Conservation (phyloP, 2,888 invertebrate species). For the Saturnia japonica region DNA sequence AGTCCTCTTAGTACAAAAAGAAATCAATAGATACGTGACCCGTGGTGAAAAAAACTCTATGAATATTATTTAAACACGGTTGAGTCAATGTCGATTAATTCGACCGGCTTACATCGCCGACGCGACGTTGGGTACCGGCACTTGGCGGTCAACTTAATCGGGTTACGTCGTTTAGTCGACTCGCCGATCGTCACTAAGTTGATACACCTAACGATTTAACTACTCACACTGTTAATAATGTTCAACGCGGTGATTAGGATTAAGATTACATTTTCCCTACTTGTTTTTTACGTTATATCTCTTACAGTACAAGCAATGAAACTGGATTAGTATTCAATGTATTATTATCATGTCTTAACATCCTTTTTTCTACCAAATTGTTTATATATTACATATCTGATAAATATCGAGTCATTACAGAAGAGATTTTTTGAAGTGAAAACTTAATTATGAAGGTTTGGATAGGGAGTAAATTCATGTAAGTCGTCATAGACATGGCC, state of each 20-base stretch:
- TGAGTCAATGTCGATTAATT: constrained; percentile 39
- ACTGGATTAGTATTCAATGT: too few relatives aligned
- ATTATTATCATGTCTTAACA: too few relatives aligned
- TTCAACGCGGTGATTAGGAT: neutral
- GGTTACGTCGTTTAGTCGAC: constrained; percentile 72
- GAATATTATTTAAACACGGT: constrained; percentile 1
- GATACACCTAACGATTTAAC: constrained; percentile 45
- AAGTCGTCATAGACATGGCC: too few relatives aligned
- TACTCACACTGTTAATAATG: neutral
- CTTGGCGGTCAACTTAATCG: constrained; percentile 72
- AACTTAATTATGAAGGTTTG: too few relatives aligned
- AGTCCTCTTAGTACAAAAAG: neutral
- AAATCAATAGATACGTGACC: neutral
- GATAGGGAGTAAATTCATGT: too few relatives aligned
- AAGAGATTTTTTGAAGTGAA: too few relatives aligned
- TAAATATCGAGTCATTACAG: too few relatives aligned
- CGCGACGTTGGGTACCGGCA: constrained; percentile 49
- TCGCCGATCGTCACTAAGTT: constrained; percentile 55
- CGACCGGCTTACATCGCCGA: constrained; percentile 52
- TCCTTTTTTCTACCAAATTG: too few relatives aligned
- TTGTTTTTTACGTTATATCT: too few relatives aligned
- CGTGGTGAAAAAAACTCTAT: neutral
- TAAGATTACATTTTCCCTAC: too few relatives aligned
- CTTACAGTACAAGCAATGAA: too few relatives aligned
- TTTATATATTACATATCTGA: too few relatives aligned